Base-by-base conservation (phyloP, 2,797 vertebrate genomes). In the Acanthis flammea region DNA sequence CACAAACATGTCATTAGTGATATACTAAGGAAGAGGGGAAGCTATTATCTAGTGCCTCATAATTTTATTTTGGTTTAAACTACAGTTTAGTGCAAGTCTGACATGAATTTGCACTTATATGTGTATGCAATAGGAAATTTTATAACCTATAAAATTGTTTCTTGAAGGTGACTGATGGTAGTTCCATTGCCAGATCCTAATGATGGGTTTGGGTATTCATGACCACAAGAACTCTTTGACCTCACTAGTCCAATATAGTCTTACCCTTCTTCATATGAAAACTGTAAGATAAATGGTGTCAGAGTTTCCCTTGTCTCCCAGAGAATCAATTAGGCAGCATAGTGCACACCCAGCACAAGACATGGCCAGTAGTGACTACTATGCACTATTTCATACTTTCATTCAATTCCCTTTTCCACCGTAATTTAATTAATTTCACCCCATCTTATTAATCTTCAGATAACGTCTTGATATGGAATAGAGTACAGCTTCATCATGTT, bases 401-500 rank as follows among this genome's bases (percentile, higher is more conserved):
- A 60, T 68, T 80, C 96, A 92, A 95, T 94, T 91, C 58, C 90
- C 75, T 77, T 92, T 93, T 42, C 76, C 86, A 67, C 15, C 61
- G 30, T 76, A 80, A 90, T 89, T 92, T 95, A 83, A 91, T 95
- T 96, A 94, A 94, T 96, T 96, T 92, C 55, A 75, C 33, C 70
- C 7, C 0, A 1, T 86, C 71, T 71, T 95, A 91, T 87, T 95
- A 95, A 86, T 96, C 89, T 96, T 87, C 54, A 63, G 58, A 82
- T 93, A 89, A 90, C 33, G 75, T 94, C 73, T 92, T 94, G 57
- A 86, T 88, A 35, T 23, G 88, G 77, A 60, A 9, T 5, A 81
- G 24, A 15, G 3, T 92, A 78, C 68, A 84, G 63, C 77, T 95
- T 96, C 84, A 94, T 78, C 1, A 0, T 45, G 27, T 39, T 62